Conservation (phyloP, 1,140 invertebrate genomes). For the Orchestia grillus region DNA sequence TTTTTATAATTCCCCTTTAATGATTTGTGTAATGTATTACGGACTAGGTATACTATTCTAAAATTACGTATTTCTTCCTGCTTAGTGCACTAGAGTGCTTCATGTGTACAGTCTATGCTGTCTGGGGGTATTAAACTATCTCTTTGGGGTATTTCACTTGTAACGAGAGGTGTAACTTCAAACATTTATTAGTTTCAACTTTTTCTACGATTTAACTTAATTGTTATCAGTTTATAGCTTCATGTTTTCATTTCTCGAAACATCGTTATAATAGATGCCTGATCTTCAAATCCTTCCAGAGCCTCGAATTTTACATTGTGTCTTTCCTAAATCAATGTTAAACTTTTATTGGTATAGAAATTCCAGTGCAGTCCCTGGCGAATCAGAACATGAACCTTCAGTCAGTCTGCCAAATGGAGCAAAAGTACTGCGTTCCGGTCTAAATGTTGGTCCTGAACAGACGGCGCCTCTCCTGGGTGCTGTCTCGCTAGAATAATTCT, state of each 20-base stretch:
- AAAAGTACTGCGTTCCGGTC: background rate
- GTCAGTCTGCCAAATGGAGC: constrained; percentile 5
- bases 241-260: background rate
- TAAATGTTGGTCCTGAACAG: background rate
- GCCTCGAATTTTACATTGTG: background rate
- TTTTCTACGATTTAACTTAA: no score
- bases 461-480: background rate
- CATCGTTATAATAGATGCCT: background rate
- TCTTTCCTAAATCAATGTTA: background rate
- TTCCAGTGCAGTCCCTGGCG: background rate
- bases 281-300: background rate
- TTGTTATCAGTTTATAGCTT: background rate
- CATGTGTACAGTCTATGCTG: background rate
- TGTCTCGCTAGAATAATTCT: constrained; percentile 8
- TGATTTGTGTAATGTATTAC: background rate
- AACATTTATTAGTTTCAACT: background rate
- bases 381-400: background rate
- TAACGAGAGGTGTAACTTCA: no score
- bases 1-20: background rate
- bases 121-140: background rate
- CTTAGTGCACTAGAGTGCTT: background rate
- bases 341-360: background rate
- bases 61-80: background rate
- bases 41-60: background rate
- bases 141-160: background rate